Conservation (phyloP, 2,113 vertebrate genomes). For the Marcusenius ussheri region DNA sequence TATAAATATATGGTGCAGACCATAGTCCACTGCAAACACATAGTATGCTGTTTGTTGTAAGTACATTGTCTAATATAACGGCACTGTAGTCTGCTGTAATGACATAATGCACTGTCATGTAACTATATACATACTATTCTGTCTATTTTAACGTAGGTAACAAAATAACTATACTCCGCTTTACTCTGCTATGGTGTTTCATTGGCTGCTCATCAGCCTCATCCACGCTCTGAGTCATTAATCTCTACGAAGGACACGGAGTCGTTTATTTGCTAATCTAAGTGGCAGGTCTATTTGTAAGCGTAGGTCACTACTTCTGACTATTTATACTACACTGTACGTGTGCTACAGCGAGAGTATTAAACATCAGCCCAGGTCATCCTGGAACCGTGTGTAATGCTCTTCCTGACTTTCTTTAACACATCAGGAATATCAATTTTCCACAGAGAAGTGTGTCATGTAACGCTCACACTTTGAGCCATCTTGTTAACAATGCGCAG, state of each 20-base stretch:
- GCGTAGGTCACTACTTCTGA: not conserved
- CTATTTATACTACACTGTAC: not conserved
- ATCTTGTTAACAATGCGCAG: not conserved
- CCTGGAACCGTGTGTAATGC: not conserved
- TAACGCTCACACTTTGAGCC: not conserved
- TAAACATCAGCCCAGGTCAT: not conserved
- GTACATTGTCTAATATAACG: not conserved
- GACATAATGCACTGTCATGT: not conserved
- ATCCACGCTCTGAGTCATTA: not conserved
- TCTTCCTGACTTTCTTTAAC: not conserved
- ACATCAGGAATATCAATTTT: not conserved
- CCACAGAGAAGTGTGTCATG: not conserved
- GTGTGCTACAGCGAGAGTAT: not conserved
- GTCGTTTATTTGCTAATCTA: not conserved
- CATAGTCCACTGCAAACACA: not conserved
- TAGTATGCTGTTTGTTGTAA: not conserved
- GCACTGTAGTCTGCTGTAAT: not conserved
- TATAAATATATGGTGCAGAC: not conserved
- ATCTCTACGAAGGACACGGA: not conserved
- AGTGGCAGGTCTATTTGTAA: not conserved
- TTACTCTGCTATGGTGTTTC: not conserved
- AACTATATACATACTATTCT: not conserved
- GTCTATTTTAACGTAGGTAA: not conserved
- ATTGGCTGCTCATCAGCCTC: not conserved
- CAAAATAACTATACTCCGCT: not conserved